Conservation (phyloP, 2,888 invertebrate genomes). For the Germaria angustata region DNA sequence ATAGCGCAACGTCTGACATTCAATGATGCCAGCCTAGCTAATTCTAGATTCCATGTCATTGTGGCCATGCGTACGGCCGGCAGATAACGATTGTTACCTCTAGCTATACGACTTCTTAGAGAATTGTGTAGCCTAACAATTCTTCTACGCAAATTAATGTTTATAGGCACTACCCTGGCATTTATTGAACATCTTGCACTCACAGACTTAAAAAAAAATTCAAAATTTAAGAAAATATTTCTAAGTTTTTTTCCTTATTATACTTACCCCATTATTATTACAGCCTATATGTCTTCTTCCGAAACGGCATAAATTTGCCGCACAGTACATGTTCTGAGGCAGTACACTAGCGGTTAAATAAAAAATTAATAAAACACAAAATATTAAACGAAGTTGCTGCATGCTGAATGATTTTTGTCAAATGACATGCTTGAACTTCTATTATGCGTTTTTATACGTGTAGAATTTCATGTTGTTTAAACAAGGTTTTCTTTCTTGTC, state of each 20-base stretch:
- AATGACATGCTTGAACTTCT: neutral
- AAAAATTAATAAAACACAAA: neutral
- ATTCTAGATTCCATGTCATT: constrained; percentile 72
- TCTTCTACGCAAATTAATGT: neutral
- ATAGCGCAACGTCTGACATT: constrained; percentile 72
- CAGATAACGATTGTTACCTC: neutral
- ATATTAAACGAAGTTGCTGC: neutral
- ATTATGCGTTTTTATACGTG: neutral
- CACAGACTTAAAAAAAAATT: neutral
- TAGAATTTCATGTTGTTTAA: neutral
- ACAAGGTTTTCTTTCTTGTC: neutral
- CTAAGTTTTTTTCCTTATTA: neutral
- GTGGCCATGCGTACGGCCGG: constrained; percentile 73
- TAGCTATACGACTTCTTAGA: neutral
- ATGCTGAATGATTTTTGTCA: neutral
- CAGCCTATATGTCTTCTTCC: constrained; percentile 45
- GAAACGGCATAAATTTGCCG: neutral
- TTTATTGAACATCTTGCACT: neutral
- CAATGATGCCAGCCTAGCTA: constrained; percentile 71
- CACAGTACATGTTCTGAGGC: neutral
- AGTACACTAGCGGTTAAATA: neutral
- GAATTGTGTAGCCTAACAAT: constrained; percentile 3
- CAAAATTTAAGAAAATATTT: neutral
- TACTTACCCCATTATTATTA: constrained; percentile 54
- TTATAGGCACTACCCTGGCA: neutral